phyloP scores from a whole-genome alignment of 2,888 invertebrate genomes.

The Drosophila emarginata region DNA sequence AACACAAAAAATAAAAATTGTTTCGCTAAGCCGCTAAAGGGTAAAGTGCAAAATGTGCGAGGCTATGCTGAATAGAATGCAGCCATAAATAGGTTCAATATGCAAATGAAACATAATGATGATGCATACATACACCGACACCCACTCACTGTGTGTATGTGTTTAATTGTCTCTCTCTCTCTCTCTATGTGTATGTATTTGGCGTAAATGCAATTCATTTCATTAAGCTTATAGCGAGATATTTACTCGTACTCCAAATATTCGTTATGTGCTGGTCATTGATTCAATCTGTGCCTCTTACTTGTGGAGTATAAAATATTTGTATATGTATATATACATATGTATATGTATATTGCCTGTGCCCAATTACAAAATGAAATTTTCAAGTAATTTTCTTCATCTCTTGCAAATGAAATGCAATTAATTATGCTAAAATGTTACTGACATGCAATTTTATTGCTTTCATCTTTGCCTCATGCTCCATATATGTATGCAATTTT shows the following conservation, averaged over 20 bases:
- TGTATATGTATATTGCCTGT: slow-evolving; percentile 32
- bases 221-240: slow-evolving; percentile 40
- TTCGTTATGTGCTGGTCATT: neutral
- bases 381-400: slow-evolving; percentile 41
- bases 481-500: slow-evolving; percentile 12
- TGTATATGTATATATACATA: neutral
- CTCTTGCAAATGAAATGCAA: slow-evolving; percentile 28
- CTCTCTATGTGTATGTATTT: slow-evolving; percentile 25
- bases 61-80: slow-evolving; percentile 7
- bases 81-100: slow-evolving; percentile 53
- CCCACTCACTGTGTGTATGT: slow-evolving; percentile 12
- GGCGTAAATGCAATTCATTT: slow-evolving; percentile 39
- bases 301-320: slow-evolving; percentile 4
- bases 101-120: slow-evolving; percentile 52
- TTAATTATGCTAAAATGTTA: slow-evolving; percentile 51
- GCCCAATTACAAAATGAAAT: slow-evolving; percentile 43
- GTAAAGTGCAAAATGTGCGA: neutral
- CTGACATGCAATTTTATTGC: slow-evolving; percentile 40
- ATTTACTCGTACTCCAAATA: slow-evolving; percentile 2
- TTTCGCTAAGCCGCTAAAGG: neutral
- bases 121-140: slow-evolving; percentile 23
- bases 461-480: slow-evolving; percentile 18
- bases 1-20: slow-evolving; percentile 22
- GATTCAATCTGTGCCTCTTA: slow-evolving; percentile 20
- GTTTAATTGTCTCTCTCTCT: slow-evolving; percentile 31